Evolutionary conservation across 2,113 vertebrate genomes (phyloP), one percentile per base, ranked within the genome.

Genomic region (Oryzias melastigma): DNA sequence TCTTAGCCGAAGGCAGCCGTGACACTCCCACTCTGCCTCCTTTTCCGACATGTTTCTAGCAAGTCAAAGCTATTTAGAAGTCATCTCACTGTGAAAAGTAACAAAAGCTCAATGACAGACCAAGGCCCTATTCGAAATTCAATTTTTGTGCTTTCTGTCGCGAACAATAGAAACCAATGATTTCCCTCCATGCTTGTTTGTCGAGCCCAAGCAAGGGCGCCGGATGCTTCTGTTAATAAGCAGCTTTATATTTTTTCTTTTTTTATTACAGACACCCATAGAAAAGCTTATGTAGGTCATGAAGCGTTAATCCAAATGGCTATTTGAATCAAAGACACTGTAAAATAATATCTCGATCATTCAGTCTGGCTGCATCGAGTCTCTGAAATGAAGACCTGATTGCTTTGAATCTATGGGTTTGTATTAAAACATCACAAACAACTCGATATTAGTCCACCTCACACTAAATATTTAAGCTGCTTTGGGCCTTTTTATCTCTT

Each of bases 231-330:
- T 52, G 65, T 79, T 81, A 83, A 86, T 87, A 83, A 81, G 77
- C 72, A 80, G 81, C 65, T 74, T 65, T 52, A 7, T 75, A 66
- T 63, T 53, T 62, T 65, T 53, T 78, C 74, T 70, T 62, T 53
- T 78, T 76, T 70, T 62, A 68, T 70, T 73, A 73, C 75, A 78
- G 73, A 74, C 69, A 60, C 70, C 14, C 70, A 87, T 68, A 78
- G 75, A 80, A 75, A 51, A 73, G 71, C 72, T 80, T 85, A 89
- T 90, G 74, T 90, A 81, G 88, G 89, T 85, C 88, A 90, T 79
- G 73, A 86, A 83, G 72, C 73, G 72, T 81, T 88, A 86, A 89
- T 88, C 63, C 62, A 52, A 55, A 56, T 50, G 66, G 64, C 83
- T 79, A 69, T 77, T 75, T 1, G 27, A 90, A 85, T 86, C 75